Base-by-base conservation (phyloP, 2,113 vertebrate species). In the Lophius piscatorius region DNA sequence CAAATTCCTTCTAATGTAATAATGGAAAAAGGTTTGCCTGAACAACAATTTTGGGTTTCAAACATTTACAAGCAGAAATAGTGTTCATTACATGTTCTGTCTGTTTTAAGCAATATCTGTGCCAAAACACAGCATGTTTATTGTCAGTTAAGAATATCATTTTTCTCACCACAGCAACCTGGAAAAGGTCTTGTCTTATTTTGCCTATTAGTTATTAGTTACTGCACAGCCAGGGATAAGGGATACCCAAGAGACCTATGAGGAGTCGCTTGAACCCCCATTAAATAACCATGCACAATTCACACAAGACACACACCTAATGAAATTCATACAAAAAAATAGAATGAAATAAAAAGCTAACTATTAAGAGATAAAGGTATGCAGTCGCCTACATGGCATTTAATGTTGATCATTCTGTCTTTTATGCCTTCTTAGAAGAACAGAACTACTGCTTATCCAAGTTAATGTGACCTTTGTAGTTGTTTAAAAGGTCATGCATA, bases 21-120 rank as follows among this genome's bases (percentile, higher is more conserved):
- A 57, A 64, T 76, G 59, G 48, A 69, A 76, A 12, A 26, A 20
- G 51, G 13, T 63, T 14, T 44, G 40, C 55, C 24, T 41, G 31
- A 41, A 68, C 33, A 12, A 11, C 52, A 70, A 57, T 44, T 20
- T 33, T 4, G n/a, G 0, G 2, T 18, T 69, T 69, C 39, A 14
- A 2, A 40, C 29, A 40, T 22, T 58, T 47, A 29, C 40, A 23
- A 41, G 29, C 40, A 14, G 35, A 24, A 39, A 14, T 6, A 2
- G 29, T 14, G 23, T 12, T 38, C 38, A 49, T 63, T 67, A 50
- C 34, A 45, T 28, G 36, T 6, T 16, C 21, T 0, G 26, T 41
- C 29, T 36, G 40, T 23, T 24, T 73, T 26, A 64, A 33, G 60
- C 18, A 28, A n/a, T 2, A 10, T 22, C 51, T 70, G 12, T 6